These are phyloP conservation scores for Spizella passerina DNA, from an alignment of 2,797 vertebrate genomes.

Conservation along the genomic window DNA sequence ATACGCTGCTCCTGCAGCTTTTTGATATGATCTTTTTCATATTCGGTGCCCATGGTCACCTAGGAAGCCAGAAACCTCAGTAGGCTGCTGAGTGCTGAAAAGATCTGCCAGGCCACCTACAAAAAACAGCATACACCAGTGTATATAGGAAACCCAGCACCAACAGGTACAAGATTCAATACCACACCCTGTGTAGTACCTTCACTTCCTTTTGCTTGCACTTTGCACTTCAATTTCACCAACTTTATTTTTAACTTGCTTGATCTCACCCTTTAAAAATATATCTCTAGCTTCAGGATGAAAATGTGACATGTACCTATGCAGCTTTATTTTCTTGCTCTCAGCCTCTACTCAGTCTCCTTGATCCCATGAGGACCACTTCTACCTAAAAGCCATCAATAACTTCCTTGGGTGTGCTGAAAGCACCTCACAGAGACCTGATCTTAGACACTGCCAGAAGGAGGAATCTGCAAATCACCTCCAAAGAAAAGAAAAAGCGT, in stretches of 20 bases:
- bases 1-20: slow-evolving; percentile 89
- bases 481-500: background rate
- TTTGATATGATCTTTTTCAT: slow-evolving; percentile 81
- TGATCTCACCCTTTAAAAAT: background rate
- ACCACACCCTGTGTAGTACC: background rate
- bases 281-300: background rate
- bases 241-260: background rate
- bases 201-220: background rate
- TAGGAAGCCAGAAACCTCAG: background rate
- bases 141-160: background rate
- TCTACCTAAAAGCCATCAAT: background rate
- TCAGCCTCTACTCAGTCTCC: background rate
- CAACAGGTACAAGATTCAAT: background rate
- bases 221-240: background rate
- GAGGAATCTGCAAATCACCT: background rate
- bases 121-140: background rate
- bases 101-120: background rate
- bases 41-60: slow-evolving; percentile 76
- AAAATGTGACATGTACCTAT: background rate
- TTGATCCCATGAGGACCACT: background rate
- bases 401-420: background rate
- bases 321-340: background rate
- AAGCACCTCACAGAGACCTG: background rate
- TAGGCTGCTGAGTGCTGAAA: background rate
- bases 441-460: background rate